Evolutionary conservation across 2,797 vertebrate genomes (phyloP).

Genomic region (Chanos chanos): DNA sequence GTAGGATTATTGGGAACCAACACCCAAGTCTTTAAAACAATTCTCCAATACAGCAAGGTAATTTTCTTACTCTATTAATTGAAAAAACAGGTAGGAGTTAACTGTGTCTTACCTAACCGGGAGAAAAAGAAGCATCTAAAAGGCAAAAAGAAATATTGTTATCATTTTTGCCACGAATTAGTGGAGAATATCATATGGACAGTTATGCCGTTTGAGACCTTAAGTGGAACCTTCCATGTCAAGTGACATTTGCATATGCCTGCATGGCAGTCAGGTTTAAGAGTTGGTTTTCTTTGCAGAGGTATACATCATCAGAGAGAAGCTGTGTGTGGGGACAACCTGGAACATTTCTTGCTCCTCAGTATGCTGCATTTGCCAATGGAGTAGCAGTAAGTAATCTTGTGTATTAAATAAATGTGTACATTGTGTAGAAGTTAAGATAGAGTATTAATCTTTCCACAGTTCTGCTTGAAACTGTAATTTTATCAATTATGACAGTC

Average conservation of each 20-base stretch:
- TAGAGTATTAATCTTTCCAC: too few species aligned
- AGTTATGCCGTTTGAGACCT: too few species aligned
- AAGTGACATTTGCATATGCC: background rate
- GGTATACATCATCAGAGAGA: conserved; percentile 68
- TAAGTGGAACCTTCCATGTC: background rate
- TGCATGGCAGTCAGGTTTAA: too few species aligned
- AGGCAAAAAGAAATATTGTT: background rate
- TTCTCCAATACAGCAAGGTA: conserved; percentile 83
- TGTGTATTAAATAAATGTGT: background rate
- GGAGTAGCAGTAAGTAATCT: conserved; percentile 84
- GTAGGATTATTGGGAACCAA: conserved; percentile 84
- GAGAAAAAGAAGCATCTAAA: background rate
- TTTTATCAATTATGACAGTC: background rate
- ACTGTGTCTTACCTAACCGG: too few species aligned
- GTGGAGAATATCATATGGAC: too few species aligned
- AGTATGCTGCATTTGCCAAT: conserved; percentile 87
- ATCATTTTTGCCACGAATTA: background rate
- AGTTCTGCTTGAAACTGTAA: background rate
- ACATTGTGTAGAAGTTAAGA: background rate
- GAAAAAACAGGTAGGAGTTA: too few species aligned
- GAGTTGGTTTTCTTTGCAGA: conserved; percentile 68
- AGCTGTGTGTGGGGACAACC: conserved; percentile 84
- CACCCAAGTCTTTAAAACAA: conserved; percentile 82
- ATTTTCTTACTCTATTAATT: too few species aligned
- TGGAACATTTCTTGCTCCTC: conserved; percentile 72